phyloP scores from a whole-genome alignment of 2,113 vertebrate species.

The Anas platyrhynchos region DNA sequence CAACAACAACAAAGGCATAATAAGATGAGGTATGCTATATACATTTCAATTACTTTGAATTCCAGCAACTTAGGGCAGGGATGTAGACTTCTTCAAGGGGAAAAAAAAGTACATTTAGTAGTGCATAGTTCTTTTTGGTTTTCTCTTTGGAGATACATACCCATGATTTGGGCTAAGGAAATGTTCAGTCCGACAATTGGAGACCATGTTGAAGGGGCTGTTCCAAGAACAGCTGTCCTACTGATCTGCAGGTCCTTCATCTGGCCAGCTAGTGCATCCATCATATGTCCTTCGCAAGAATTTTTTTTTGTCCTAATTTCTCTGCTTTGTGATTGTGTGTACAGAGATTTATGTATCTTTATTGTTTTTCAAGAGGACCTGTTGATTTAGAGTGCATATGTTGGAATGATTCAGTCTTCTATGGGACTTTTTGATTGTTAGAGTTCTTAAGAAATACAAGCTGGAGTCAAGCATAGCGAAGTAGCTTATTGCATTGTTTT shows the following conservation, averaged over 20 bases:
- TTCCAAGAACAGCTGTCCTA: not conserved
- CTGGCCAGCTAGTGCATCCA: not conserved
- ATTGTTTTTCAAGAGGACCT: not conserved
- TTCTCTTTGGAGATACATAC: not conserved
- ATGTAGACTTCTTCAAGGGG: not conserved
- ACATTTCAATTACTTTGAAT: not conserved
- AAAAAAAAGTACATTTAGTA: not conserved
- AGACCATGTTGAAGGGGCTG: not conserved
- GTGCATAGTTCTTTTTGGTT: not conserved
- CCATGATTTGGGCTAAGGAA: not conserved
- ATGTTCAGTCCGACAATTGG: not conserved
- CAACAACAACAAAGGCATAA: not conserved
- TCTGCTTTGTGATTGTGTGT: not conserved
- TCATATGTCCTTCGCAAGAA: not conserved
- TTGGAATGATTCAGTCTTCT: not conserved
- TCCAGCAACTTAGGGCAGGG: not conserved
- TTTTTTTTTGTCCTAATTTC: not conserved
- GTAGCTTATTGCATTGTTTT: not conserved
- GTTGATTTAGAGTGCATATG: not conserved
- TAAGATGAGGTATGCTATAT: not conserved
- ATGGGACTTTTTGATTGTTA: not conserved
- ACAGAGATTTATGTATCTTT: not conserved
- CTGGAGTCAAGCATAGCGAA: not conserved
- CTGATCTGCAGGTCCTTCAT: not conserved
- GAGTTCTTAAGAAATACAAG: not conserved